These are phyloP conservation scores for Mola mola DNA, from an alignment of 2,113 vertebrate species.

Conservation along the genomic window DNA sequence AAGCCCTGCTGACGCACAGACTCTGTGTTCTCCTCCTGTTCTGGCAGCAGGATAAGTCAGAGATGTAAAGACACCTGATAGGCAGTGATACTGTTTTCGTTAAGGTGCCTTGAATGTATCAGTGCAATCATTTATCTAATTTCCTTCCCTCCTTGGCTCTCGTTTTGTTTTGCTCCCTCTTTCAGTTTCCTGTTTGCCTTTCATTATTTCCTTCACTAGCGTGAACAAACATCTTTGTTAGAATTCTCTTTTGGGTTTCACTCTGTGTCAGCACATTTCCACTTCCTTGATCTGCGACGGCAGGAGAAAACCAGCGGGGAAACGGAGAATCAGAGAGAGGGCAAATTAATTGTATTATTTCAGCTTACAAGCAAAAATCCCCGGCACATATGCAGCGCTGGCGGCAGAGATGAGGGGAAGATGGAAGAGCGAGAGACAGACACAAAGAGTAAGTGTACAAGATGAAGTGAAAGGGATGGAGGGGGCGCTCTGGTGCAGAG, in stretches of 20 bases:
- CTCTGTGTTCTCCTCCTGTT: constrained; percentile 33
- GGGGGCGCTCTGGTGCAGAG: constrained; percentile 18
- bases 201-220: constrained; percentile 84
- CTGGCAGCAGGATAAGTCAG: constrained; percentile 21
- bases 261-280: constrained; percentile 76
- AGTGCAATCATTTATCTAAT: constrained; percentile 46
- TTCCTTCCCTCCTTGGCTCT: constrained; percentile 44
- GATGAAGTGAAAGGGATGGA: constrained; percentile 35
- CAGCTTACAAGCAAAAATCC: constrained; percentile 72
- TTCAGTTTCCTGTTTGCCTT: constrained; percentile 79
- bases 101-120: constrained; percentile 42
- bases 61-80: constrained; percentile 41
- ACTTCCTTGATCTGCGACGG: constrained; percentile 68
- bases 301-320: constrained; percentile 54
- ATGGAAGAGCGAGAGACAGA: constrained; percentile 18
- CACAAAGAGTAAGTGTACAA: constrained; percentile 43
- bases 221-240: constrained; percentile 78
- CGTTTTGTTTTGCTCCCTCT: constrained; percentile 54
- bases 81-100: constrained; percentile 30
- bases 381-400: constrained; percentile 49
- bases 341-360: constrained; percentile 80
- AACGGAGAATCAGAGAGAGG: constrained; percentile 50
- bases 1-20: constrained; percentile 10
- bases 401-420: constrained; percentile 16
- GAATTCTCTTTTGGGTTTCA: constrained; percentile 78